Evolutionary conservation across 2,888 invertebrate genomes (phyloP).

Genomic region (Rhogogaster chlorosoma): DNA sequence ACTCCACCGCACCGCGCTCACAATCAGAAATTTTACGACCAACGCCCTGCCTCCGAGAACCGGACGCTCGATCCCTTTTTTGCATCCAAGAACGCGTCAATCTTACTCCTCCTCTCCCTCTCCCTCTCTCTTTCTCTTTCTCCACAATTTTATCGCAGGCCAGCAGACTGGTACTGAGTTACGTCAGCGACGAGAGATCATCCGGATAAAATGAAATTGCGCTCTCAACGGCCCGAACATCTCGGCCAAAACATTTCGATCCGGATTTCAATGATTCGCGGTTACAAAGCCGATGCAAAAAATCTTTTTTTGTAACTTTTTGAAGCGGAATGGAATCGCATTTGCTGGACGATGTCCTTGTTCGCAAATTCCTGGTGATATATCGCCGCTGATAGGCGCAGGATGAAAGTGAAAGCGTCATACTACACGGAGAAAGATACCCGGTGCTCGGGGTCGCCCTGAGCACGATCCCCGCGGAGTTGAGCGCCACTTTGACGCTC

Average conservation of each 20-base stretch:
- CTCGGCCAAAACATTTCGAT: neutral
- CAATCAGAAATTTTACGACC: slow-evolving; percentile 25
- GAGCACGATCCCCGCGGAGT: slow-evolving; percentile 61
- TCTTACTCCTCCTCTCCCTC: slow-evolving; percentile 7
- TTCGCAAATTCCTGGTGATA: neutral
- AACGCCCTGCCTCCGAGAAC: neutral
- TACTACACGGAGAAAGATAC: neutral
- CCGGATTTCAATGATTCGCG: too few species aligned
- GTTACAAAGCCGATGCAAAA: too few species aligned
- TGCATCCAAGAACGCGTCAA: slow-evolving; percentile 17
- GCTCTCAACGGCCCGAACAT: neutral
- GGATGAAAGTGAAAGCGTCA: slow-evolving; percentile 37
- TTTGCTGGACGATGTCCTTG: neutral
- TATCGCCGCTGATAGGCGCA: neutral
- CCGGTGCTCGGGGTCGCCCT: slow-evolving; percentile 18
- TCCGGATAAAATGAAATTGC: neutral
- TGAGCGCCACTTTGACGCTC: slow-evolving; percentile 76
- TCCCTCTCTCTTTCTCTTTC: neutral
- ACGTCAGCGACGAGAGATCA: neutral
- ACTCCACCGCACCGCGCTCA: neutral
- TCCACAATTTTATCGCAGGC: neutral
- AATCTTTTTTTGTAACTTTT: neutral
- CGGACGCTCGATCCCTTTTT: slow-evolving; percentile 7
- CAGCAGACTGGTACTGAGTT: neutral
- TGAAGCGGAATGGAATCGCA: neutral